Evolutionary conservation across 1,140 invertebrate genomes (phyloP).

Genomic region (Aphaenogaster rudis): DNA sequence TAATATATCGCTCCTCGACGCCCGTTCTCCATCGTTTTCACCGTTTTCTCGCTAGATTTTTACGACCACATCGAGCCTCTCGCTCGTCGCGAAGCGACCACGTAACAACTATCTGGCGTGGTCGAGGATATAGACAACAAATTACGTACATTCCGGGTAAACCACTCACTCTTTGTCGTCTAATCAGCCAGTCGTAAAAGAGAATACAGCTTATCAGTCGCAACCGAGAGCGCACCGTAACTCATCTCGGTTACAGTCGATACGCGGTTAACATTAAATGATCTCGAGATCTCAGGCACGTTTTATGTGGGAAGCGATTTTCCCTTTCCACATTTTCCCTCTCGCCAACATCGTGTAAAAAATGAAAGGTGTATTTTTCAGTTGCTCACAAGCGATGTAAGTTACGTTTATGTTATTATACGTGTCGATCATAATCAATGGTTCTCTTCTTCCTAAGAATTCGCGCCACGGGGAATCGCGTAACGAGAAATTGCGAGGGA

Average conservation of each 20-base stretch:
- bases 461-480: background rate
- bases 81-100: constrained; percentile 14
- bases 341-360: background rate
- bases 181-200: constrained; percentile 52
- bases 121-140: constrained; percentile 36
- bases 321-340: background rate
- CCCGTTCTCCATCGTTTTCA: constrained; percentile 28
- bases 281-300: constrained; percentile 1
- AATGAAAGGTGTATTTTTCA: background rate
- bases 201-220: constrained; percentile 28
- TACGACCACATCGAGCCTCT: constrained; percentile 21
- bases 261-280: background rate
- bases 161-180: constrained; percentile 49
- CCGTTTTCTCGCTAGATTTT: constrained; percentile 46
- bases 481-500: constrained; percentile 32
- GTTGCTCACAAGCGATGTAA: background rate
- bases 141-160: constrained; percentile 32
- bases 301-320: constrained; percentile 3
- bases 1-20: constrained; percentile 59
- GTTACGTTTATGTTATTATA: constrained; percentile 1
- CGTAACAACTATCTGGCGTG: constrained; percentile 21
- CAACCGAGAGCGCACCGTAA: background rate
- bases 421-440: constrained; percentile 4
- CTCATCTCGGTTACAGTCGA: background rate
- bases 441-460: constrained; percentile 5